Base-by-base conservation (phyloP, 2,113 vertebrate genomes). In the Gorsachius goisagi region DNA sequence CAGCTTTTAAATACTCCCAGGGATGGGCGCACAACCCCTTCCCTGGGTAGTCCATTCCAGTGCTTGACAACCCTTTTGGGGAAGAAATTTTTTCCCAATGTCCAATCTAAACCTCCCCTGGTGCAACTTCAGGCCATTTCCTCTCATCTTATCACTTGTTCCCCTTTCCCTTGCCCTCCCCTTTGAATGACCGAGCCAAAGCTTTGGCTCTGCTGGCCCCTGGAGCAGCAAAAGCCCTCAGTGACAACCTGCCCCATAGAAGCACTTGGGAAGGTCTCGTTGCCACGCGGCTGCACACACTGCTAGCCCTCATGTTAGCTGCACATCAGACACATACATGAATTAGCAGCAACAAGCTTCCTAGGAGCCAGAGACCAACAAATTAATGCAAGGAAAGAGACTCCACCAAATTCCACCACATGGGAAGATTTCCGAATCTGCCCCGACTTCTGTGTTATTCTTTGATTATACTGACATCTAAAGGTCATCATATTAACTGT, bases 391-490 rank as follows among this genome's bases (percentile, higher is more conserved):
- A 72, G 33, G 19, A 60, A 75, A 49, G 33, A 49, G 15, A 5
- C 16, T 47, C 39, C 16, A n/a, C 39, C 58, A 49, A 53, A 87
- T 62, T 35, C 56, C 4, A 62, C 49, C 59, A n/a, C 1, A 5
- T 3, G 1, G 32, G 41, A 58, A 55, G 33, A 66, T 44, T 80
- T 85, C 52, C 16, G 11, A 62, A 28, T 20, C 64, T 64, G 22
- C 59, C 72, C 9, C 0, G 2, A 3, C 53, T 23, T n/a, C 12
- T 24, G 39, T 69, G 67, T 88, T 95, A 92, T 96, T 88, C 94
- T 95, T 94, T 91, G 96, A 89, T 89, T 96, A 97, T 95, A 97
- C 63, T 97, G 96, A 97, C 94, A 96, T 91, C 96, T 95, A 97
- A 97, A 97, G 95, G 95, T 95, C 93, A 95, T 63, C 93, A 33